Percentiles rank a stretch among this genome's conserved stretches.
These are phyloP conservation scores for Hipparchia sbordonii DNA, from an alignment of 2,888 invertebrate genomes.

Conservation along the genomic window DNA sequence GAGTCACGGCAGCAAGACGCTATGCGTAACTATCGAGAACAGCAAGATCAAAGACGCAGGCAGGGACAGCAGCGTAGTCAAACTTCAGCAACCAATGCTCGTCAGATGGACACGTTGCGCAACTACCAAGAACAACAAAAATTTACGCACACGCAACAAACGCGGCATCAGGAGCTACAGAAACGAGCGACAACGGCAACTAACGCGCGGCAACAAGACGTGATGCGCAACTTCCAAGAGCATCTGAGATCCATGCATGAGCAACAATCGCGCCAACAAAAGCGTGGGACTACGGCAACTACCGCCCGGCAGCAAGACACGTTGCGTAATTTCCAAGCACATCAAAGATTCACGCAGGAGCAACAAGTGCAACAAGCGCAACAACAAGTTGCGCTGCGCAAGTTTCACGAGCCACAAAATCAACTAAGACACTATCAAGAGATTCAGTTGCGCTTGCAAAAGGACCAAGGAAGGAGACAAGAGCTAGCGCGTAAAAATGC, in stretches of 20 bases:
- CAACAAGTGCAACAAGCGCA: neutral
- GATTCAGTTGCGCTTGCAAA: constrained; percentile 7
- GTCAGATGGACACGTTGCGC: neutral
- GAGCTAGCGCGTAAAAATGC: constrained; percentile 1
- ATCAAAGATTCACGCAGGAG: neutral
- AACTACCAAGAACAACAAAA: neutral
- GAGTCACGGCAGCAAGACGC: neutral
- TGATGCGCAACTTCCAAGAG: neutral
- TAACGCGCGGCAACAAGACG: neutral
- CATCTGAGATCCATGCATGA: neutral
- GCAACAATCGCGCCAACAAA: neutral
- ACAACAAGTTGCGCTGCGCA: neutral
- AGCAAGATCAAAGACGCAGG: neutral
- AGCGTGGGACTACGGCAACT: neutral
- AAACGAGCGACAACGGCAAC: neutral
- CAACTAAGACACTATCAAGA: constrained; percentile 1
- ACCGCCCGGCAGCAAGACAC: neutral
- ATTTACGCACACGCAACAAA: neutral
- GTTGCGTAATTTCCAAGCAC: neutral
- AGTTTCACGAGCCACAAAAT: neutral
- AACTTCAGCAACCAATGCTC: neutral
- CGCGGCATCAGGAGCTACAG: neutral
- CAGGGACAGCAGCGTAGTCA: neutral
- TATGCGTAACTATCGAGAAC: neutral
- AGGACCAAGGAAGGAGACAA: neutral